Percentiles rank a stretch among this genome's conserved stretches.
These are phyloP conservation scores for Lasaia peninsularis DNA, from an alignment of 1,140 invertebrate species.

Conservation along the genomic window DNA sequence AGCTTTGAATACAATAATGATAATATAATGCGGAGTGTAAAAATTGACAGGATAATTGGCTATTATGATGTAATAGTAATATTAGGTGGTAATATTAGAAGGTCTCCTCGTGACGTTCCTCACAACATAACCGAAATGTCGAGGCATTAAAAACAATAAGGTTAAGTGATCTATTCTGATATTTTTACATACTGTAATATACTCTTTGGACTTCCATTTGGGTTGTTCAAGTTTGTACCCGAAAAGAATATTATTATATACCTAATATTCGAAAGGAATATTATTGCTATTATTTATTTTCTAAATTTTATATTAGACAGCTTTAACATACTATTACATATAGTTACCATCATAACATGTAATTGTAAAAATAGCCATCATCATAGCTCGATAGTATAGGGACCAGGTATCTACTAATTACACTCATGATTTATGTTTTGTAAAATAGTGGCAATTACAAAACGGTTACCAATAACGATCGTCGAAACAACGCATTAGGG, in stretches of 20 bases:
- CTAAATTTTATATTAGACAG: too few species aligned
- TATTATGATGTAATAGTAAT: constrained; percentile 1
- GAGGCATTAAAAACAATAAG: too few species aligned
- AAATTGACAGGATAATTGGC: constrained; percentile 7
- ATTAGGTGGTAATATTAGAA: background rate
- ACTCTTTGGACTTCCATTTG: too few species aligned
- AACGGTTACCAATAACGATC: background rate
- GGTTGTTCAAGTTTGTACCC: too few species aligned
- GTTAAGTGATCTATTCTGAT: too few species aligned
- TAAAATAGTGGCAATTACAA: constrained; percentile 2
- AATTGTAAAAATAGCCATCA: background rate
- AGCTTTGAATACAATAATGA: background rate
- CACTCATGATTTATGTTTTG: background rate
- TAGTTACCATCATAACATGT: background rate
- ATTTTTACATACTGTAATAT: too few species aligned
- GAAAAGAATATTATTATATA: too few species aligned
- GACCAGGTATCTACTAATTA: constrained; percentile 3
- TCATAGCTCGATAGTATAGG: background rate
- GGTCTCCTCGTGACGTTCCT: too few species aligned
- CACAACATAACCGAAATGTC: too few species aligned
- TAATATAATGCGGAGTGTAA: constrained; percentile 1
- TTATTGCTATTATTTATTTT: too few species aligned
- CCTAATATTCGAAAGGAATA: too few species aligned
- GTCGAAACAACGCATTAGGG: constrained; percentile 1
- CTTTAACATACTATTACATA: too few species aligned